Conservation (phyloP, 2,888 invertebrate species). For the Tetragonisca angustula region DNA sequence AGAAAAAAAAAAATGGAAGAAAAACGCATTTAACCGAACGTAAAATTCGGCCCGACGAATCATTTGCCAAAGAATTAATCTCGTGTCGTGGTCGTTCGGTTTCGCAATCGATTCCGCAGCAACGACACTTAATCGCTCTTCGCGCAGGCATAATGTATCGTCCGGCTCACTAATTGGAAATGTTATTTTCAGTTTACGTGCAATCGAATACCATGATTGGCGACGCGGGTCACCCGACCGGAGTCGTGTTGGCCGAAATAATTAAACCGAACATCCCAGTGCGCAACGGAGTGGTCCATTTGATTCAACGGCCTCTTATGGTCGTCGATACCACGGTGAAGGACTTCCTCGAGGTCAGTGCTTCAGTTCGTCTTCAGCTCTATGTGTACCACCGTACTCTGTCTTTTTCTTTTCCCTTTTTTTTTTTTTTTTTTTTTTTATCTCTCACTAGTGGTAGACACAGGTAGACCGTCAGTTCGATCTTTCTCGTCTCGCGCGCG, state of each 20-base stretch:
- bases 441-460: not conserved
- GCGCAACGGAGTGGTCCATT: constrained; percentile 95
- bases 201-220: constrained; percentile 93
- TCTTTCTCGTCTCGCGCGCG: not conserved
- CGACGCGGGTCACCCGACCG: constrained; percentile 91
- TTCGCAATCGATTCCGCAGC: constrained; percentile 7
- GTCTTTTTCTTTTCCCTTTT: not conserved
- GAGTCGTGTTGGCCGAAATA: constrained; percentile 94
- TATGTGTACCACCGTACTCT: not conserved
- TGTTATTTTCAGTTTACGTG: constrained; percentile 89
- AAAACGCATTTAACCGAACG: not conserved
- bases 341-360: constrained; percentile 93
- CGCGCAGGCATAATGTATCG: constrained; percentile 3
- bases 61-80: constrained; percentile 17
- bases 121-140: not conserved
- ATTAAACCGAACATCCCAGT: constrained; percentile 96
- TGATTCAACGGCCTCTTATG: constrained; percentile 96
- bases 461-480: constrained; percentile 8
- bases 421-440: not conserved
- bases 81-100: not conserved
- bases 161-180: constrained; percentile 23
- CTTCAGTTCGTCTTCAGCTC: constrained; percentile 1
- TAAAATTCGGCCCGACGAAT: not conserved
- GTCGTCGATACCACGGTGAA: constrained; percentile 95
- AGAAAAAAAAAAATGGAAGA: not conserved